A percentile compares a stretch with the other conserved stretches of the same genome.
phyloP scores from a whole-genome alignment of 1,140 invertebrate genomes.

The Drosophila bifasciata region DNA sequence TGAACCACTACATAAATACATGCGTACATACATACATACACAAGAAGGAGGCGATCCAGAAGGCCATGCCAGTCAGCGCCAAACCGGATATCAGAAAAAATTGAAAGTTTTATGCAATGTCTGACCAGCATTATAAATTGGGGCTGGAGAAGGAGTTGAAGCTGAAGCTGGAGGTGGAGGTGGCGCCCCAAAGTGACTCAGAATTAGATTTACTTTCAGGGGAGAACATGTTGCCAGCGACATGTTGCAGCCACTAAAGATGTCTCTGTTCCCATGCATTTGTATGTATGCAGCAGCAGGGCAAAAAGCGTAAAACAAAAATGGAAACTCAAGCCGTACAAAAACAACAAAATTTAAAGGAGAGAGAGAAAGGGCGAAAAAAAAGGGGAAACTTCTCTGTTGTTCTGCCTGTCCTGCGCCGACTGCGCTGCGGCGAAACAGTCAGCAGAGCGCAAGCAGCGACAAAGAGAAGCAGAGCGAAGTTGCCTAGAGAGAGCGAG shows the following conservation, averaged over 20 bases:
- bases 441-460: conserved; percentile 11
- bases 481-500: conserved; percentile 21
- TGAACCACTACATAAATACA: neutral
- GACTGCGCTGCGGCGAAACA: too few relatives aligned
- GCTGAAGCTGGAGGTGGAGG: neutral
- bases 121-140: conserved; percentile 38
- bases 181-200: conserved; percentile 33
- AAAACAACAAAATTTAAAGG: conserved; percentile 33
- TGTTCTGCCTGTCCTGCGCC: neutral
- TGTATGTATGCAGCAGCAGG: conserved; percentile 4
- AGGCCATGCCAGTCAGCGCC: conserved; percentile 33
- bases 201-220: conserved; percentile 24
- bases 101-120: conserved; percentile 71
- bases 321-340: conserved; percentile 64
- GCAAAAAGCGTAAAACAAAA: conserved; percentile 27
- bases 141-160: neutral
- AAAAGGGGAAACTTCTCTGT: conserved; percentile 36
- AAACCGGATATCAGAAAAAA: conserved; percentile 77
- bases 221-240: conserved; percentile 36
- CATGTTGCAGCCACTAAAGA: conserved; percentile 23
- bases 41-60: conserved; percentile 33
- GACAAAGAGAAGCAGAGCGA: conserved; percentile 7
- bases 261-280: neutral
- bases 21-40: neutral
- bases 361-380: neutral